Percentiles rank a stretch among this genome's conserved stretches.
These are phyloP conservation scores for Hyperopisus bebe DNA, from an alignment of 2,113 vertebrate species.

Conservation along the genomic window DNA sequence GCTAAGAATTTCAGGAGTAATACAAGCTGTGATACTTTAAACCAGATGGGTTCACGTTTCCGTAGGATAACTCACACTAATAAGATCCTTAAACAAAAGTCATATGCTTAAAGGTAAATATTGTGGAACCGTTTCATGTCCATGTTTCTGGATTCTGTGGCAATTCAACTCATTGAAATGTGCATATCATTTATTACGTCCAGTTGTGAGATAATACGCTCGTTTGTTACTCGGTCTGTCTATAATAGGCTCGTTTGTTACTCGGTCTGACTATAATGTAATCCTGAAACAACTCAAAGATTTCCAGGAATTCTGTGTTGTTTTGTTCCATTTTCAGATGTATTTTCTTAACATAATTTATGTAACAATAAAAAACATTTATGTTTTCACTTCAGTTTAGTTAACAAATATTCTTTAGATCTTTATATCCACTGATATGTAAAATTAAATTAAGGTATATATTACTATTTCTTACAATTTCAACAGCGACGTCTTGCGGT, in stretches of 20 bases:
- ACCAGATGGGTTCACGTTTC: neutral
- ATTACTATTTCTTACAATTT: neutral
- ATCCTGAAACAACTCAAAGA: neutral
- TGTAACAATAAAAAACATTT: no score
- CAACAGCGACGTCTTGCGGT: neutral
- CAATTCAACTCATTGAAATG: neutral
- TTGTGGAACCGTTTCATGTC: neutral
- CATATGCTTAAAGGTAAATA: neutral
- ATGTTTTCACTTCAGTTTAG: neutral
- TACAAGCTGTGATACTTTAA: neutral
- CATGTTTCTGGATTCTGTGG: neutral
- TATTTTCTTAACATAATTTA: neutral
- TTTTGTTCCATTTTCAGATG: neutral
- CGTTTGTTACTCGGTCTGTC: neutral
- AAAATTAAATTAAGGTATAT: neutral
- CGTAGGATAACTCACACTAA: neutral
- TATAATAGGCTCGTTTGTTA: neutral
- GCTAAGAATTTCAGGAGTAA: neutral
- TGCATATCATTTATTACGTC: neutral
- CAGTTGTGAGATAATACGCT: neutral
- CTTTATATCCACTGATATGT: neutral
- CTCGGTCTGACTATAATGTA: neutral
- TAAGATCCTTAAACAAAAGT: neutral
- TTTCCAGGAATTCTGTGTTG: neutral
- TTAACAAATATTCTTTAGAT: neutral